Conservation (phyloP, 2,888 invertebrate species). For the Psococerastis gibbosa region DNA sequence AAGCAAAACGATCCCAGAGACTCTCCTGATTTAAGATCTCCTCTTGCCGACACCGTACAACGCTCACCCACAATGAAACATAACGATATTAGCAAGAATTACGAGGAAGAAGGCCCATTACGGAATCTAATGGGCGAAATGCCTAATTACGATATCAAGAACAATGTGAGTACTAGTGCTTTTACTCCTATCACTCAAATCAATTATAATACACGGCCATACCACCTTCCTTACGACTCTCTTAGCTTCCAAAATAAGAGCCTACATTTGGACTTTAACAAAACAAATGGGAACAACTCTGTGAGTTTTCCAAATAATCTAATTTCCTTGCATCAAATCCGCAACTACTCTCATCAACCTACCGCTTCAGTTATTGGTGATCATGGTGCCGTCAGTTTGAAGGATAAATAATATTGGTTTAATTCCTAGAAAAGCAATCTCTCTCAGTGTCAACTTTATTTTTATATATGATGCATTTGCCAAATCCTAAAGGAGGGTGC, state of each 20-base stretch:
- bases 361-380: constrained; percentile 28
- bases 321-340: constrained; percentile 88
- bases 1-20: constrained; percentile 5
- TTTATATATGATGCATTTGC: background rate
- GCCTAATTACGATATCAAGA: constrained; percentile 7
- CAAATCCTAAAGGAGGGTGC: too few relatives aligned
- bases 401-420: constrained; percentile 9
- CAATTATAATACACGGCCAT: constrained; percentile 33
- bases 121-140: background rate
- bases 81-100: constrained; percentile 8
- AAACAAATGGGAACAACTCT: constrained; percentile 26
- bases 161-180: constrained; percentile 42
- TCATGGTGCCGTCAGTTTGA: background rate
- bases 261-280: constrained; percentile 9
- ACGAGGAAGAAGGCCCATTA: constrained; percentile 1
- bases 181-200: constrained; percentile 60
- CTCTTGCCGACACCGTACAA: constrained; percentile 3
- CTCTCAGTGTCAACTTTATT: background rate
- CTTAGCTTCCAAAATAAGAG: constrained; percentile 65
- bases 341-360: constrained; percentile 89
- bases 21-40: constrained; percentile 4
- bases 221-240: constrained; percentile 78
- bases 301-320: constrained; percentile 70
- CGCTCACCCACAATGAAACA: constrained; percentile 5
- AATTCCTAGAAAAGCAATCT: constrained; percentile 1